These are phyloP conservation scores for Chromis chromis DNA, from an alignment of 2,797 vertebrate genomes.

Conservation along the genomic window DNA sequence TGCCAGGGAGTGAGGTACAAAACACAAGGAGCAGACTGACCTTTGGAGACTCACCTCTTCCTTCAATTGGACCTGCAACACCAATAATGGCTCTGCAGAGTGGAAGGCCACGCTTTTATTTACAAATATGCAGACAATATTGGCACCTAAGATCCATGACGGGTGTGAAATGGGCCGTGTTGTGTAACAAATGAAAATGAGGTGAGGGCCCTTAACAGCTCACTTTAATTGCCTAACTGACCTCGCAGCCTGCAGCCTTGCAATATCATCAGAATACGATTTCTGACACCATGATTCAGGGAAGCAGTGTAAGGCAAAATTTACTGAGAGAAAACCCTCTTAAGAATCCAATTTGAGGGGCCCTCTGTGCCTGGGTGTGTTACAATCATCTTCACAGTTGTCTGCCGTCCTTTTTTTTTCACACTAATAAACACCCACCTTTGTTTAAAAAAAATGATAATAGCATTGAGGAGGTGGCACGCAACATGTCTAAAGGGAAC, in stretches of 20 bases:
- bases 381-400: constrained; percentile 46
- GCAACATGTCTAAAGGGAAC: constrained; percentile 38
- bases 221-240: constrained; percentile 55
- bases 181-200: constrained; percentile 59
- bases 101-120: constrained; percentile 30
- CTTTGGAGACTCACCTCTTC: constrained; percentile 50
- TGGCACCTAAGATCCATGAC: constrained; percentile 36
- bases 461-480: constrained; percentile 28
- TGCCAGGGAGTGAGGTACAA: constrained; percentile 55
- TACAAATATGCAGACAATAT: constrained; percentile 46
- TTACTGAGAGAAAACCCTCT: constrained; percentile 41
- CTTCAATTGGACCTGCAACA: constrained; percentile 19
- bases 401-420: constrained; percentile 42
- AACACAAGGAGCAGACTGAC: constrained; percentile 66
- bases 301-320: constrained; percentile 38
- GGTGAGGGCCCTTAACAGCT: constrained; percentile 25
- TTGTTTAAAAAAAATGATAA: constrained; percentile 38
- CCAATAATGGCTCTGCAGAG: constrained; percentile 32
- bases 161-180: constrained; percentile 40
- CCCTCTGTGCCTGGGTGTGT: constrained; percentile 31
- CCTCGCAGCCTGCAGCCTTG: constrained; percentile 47
- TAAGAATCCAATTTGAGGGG: constrained; percentile 43
- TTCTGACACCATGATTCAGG: constrained; percentile 43
- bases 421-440: constrained; percentile 55
- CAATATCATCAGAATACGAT: constrained; percentile 16